Conservation (phyloP, 1,140 invertebrate genomes). For the Drosophila arizonae region DNA sequence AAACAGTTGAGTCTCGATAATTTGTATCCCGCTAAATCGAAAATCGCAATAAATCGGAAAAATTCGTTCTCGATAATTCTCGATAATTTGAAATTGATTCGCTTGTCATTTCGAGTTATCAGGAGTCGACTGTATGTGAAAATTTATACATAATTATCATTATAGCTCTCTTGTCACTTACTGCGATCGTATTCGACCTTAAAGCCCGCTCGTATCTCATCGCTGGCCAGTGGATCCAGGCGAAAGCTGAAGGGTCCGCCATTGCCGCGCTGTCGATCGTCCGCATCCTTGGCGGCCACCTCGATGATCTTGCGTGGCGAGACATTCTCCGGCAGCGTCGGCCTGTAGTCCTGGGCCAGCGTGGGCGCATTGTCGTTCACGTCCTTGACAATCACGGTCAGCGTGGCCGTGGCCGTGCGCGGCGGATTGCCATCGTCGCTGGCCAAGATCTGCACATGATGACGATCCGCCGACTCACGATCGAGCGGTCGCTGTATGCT, state of each 20-base stretch:
- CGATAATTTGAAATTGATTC: too few relatives aligned
- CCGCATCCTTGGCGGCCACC: slow-evolving; percentile 87
- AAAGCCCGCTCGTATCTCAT: slow-evolving; percentile 85
- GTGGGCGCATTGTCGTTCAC: slow-evolving; percentile 87
- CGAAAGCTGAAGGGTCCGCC: slow-evolving; percentile 87
- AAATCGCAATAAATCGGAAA: too few relatives aligned
- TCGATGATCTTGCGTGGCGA: slow-evolving; percentile 85
- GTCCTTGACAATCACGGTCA: slow-evolving; percentile 87
- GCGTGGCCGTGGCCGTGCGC: slow-evolving; percentile 87
- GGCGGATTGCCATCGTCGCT: slow-evolving; percentile 86
- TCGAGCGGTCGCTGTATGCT: slow-evolving; percentile 85
- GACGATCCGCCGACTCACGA: slow-evolving; percentile 85
- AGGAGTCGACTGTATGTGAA: too few relatives aligned
- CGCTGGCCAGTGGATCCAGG: slow-evolving; percentile 85
- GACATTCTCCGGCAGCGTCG: slow-evolving; percentile 86
- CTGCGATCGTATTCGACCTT: slow-evolving; percentile 86
- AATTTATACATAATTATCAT: too few relatives aligned
- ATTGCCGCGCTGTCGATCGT: slow-evolving; percentile 86
- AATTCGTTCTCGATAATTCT: too few relatives aligned
- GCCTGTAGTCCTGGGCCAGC: slow-evolving; percentile 85
- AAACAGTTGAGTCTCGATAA: too few relatives aligned
- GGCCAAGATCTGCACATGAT: slow-evolving; percentile 86
- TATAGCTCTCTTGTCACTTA: slow-evolving; percentile 63
- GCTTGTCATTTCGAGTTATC: too few relatives aligned
- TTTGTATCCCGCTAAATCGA: too few relatives aligned